Conservation (phyloP, 1,140 invertebrate species). For the Rhyzopertha dominica region DNA sequence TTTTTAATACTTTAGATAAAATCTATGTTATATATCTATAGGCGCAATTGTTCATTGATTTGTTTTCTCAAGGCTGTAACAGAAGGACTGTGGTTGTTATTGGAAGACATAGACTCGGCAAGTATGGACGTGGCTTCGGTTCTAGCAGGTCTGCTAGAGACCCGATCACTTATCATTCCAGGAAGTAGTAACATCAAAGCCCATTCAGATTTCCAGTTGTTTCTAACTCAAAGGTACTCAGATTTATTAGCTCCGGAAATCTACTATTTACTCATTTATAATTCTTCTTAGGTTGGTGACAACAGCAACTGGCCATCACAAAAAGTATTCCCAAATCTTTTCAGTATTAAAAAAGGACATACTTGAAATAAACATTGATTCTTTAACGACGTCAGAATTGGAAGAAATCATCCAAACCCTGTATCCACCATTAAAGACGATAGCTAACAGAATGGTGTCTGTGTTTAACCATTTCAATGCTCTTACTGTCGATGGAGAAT, state of each 20-base stretch:
- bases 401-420: slow-evolving; percentile 59
- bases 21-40: slow-evolving; percentile 4
- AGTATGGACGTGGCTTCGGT: slow-evolving; percentile 88
- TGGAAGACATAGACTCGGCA: slow-evolving; percentile 95
- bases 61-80: slow-evolving; percentile 65
- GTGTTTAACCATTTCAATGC: slow-evolving; percentile 79
- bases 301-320: slow-evolving; percentile 54
- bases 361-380: slow-evolving; percentile 75
- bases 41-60: slow-evolving; percentile 1
- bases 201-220: slow-evolving; percentile 85
- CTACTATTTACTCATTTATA: slow-evolving; percentile 23
- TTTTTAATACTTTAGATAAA: slow-evolving; percentile 11
- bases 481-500: slow-evolving; percentile 52
- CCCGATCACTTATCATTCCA: slow-evolving; percentile 74
- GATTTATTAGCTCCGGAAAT: slow-evolving; percentile 2
- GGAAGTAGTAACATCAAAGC: slow-evolving; percentile 78
- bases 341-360: slow-evolving; percentile 76
- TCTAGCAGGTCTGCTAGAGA: slow-evolving; percentile 80
- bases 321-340: slow-evolving; percentile 58
- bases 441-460: slow-evolving; percentile 72
- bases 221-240: slow-evolving; percentile 77
- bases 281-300: slow-evolving; percentile 54
- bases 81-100: slow-evolving; percentile 84
- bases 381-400: slow-evolving; percentile 69
- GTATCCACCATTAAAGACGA: slow-evolving; percentile 69